Evolutionary conservation across 2,113 vertebrate genomes (phyloP).

Genomic region (Psophia crepitans): DNA sequence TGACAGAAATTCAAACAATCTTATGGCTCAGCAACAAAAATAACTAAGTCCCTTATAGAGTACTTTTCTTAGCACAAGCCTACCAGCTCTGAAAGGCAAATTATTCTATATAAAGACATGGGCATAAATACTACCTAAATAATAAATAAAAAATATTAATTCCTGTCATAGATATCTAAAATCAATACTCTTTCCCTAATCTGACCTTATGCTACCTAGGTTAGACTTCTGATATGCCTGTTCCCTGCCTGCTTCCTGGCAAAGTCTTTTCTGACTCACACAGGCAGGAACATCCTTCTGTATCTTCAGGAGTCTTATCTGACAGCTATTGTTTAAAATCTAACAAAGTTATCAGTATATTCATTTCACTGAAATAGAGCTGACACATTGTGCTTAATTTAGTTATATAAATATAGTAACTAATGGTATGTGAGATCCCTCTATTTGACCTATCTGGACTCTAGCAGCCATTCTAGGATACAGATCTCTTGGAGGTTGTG

Average conservation of each 20-base stretch:
- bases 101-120: neutral
- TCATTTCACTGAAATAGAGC: neutral
- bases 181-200: neutral
- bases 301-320: neutral
- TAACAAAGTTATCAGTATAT: neutral
- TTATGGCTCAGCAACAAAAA: neutral
- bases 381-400: neutral
- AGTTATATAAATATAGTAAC: neutral
- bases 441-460: neutral
- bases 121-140: neutral
- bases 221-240: neutral
- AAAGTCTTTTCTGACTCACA: neutral
- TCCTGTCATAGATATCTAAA: neutral
- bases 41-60: fast-evolving
- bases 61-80: neutral
- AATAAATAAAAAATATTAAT: neutral
- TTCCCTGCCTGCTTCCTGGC: neutral
- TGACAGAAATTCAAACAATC: neutral
- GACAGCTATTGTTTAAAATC: neutral
- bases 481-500: neutral
- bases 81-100: neutral
- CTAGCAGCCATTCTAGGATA: neutral
- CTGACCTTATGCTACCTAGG: neutral
- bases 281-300: neutral
- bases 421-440: neutral